phyloP scores from a whole-genome alignment of 2,888 invertebrate species.

The Spialia ferax region DNA sequence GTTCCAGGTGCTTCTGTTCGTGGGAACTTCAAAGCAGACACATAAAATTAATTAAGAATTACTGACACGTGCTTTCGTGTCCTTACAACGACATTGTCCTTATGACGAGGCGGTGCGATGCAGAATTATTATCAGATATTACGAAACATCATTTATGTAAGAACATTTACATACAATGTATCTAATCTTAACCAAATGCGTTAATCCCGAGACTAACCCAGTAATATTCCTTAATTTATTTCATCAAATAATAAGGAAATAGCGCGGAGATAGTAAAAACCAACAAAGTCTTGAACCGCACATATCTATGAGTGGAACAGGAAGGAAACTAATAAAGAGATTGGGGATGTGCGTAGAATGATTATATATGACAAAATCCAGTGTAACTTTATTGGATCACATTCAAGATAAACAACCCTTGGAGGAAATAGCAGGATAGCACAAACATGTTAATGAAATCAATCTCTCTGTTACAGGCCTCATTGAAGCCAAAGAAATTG shows the following conservation, averaged over 20 bases:
- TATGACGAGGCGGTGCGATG: slow-evolving; percentile 1
- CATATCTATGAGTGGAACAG: slow-evolving; percentile 28
- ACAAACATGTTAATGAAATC: slow-evolving; percentile 61
- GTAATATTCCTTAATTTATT: background rate
- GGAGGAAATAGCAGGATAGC: slow-evolving; percentile 52
- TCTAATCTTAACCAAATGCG: background rate
- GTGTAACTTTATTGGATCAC: slow-evolving; percentile 49
- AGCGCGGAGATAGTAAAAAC: slow-evolving; percentile 14
- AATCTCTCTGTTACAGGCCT: slow-evolving; percentile 69
- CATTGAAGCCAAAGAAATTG: slow-evolving; percentile 47
- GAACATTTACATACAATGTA: slow-evolving; percentile 18
- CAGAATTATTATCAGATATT: slow-evolving; percentile 31
- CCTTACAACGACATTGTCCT: slow-evolving; percentile 33
- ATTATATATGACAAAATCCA: slow-evolving; percentile 47
- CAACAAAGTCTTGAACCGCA: slow-evolving; percentile 9
- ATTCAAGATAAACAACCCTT: slow-evolving; percentile 52
- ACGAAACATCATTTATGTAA: slow-evolving; percentile 3
- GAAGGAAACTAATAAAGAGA: slow-evolving; percentile 38
- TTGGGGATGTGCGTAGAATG: slow-evolving; percentile 43
- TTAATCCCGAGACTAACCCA: background rate
- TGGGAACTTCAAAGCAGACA: slow-evolving; percentile 22
- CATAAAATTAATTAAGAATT: slow-evolving; percentile 28
- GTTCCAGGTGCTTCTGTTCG: slow-evolving; percentile 25
- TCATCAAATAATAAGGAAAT: slow-evolving; percentile 22
- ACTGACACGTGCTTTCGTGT: slow-evolving; percentile 22